Evolutionary conservation across 2,113 vertebrate species (phyloP), one percentile per base, ranked within the genome.

Genomic region (Elanoides forficatus): DNA sequence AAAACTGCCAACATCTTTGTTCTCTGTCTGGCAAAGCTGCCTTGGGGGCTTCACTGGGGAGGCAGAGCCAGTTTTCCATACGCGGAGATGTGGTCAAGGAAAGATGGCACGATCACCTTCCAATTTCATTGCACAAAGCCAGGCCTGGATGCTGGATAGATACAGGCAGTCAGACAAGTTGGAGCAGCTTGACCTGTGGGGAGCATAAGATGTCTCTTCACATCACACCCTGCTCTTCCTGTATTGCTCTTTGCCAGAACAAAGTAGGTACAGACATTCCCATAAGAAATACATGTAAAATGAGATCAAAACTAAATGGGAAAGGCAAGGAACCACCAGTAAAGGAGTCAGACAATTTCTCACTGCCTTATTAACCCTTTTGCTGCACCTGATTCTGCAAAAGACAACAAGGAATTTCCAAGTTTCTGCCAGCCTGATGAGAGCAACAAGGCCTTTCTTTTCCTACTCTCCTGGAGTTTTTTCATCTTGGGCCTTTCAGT

Each of bases 161-260:
- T 96, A 92, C 18, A 95, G 93, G 91, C 91, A 90, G 97, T 89
- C 89, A 73, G 93, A 97, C 96, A 32, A 94, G 95, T 93, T 55
- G 79, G 93, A 97, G 97, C 96, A 88, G 94, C 96, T 89, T 97
- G 90, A 93, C 96, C 90, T 93, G 96, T 93, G 92, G 93, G 81
- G 66, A 96, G 88, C 45, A 17, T 21, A 53, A 56, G 42, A 50
- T 81, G 88, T 81, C 52, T 95, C 94, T 78, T 86, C 72, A 47
- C 90, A 97, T 92, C 95, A 92, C 88, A 92, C 89, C 94, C 82
- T 93, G 79, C 82, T 95, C 90, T 93, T 97, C 85, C 74, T 88
- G 82, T 86, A 76, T 53, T 92, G 62, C 38, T 75, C 85, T 83
- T 55, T 83, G 60, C 79, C 79, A 95, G 81, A 83, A 88, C 82